phyloP scores from a whole-genome alignment of 2,113 vertebrate species.

The Saguinus midas region DNA sequence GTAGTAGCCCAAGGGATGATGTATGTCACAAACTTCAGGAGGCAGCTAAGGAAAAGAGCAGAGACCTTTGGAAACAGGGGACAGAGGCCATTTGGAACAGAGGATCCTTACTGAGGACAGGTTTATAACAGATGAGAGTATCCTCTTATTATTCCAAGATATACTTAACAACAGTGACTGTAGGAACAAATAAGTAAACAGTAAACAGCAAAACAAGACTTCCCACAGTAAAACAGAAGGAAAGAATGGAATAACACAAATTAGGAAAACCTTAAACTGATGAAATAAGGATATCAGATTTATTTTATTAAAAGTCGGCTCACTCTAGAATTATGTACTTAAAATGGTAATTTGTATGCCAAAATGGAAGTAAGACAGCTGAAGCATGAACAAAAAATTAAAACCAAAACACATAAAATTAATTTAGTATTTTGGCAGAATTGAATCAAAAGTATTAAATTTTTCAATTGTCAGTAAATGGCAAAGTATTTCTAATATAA shows the following conservation, averaged over 20 bases:
- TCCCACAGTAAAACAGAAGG: background rate
- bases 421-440: background rate
- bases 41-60: background rate
- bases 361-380: background rate
- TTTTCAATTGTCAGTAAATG: background rate
- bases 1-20: background rate
- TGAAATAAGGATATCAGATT: background rate
- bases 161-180: background rate
- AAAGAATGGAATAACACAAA: background rate
- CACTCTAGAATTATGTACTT: background rate
- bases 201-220: background rate
- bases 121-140: background rate
- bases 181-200: background rate
- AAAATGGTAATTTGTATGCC: background rate
- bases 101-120: accelerated
- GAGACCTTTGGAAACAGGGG: background rate
- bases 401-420: background rate
- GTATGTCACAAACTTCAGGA: background rate
- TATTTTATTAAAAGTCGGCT: background rate
- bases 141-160: background rate
- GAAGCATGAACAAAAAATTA: background rate
- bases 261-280: background rate
- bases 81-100: background rate
- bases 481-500: background rate
- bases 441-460: background rate